A percentile compares a stretch with the other conserved stretches of the same genome.
These are phyloP conservation scores for Lepidocyrtinus sp. DNA, from an alignment of 2,888 invertebrate genomes.

Conservation along the genomic window DNA sequence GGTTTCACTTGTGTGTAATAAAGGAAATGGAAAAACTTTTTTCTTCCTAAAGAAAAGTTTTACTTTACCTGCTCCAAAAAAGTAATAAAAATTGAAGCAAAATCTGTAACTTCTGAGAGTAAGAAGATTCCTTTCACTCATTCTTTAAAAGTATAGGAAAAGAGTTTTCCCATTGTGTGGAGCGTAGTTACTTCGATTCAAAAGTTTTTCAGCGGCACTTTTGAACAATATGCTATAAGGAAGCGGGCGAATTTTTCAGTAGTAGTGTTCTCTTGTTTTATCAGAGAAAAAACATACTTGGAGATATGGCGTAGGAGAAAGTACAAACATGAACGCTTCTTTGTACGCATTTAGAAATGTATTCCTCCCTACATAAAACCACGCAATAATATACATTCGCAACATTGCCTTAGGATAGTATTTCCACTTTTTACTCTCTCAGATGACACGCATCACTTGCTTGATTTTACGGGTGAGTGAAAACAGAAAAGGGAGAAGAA, in stretches of 20 bases:
- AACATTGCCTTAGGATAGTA: background rate
- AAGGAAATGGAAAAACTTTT: slow-evolving; percentile 59
- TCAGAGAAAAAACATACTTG: too few species aligned
- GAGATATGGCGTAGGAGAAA: too few species aligned
- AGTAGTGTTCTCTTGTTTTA: too few species aligned
- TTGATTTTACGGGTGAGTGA: slow-evolving; percentile 46
- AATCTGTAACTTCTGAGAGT: slow-evolving; percentile 41
- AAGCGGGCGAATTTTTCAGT: too few species aligned
- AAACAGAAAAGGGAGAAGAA: slow-evolving; percentile 33
- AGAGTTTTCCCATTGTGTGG: background rate
- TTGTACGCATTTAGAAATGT: too few species aligned
- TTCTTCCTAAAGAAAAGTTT: slow-evolving; percentile 36
- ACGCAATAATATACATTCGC: too few species aligned
- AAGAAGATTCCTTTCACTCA: slow-evolving; percentile 44
- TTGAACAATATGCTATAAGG: too few species aligned
- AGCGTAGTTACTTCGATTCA: too few species aligned
- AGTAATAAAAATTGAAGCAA: slow-evolving; percentile 53
- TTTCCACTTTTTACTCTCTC: background rate
- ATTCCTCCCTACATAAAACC: too few species aligned
- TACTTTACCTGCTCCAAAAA: slow-evolving; percentile 40
- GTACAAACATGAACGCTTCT: too few species aligned
- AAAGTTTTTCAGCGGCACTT: too few species aligned
- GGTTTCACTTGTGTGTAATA: slow-evolving; percentile 44
- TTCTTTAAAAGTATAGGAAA: background rate
- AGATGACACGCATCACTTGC: slow-evolving; percentile 49